Evolutionary conservation across 2,797 vertebrate species (phyloP).

Genomic region (Coendou prehensilis): DNA sequence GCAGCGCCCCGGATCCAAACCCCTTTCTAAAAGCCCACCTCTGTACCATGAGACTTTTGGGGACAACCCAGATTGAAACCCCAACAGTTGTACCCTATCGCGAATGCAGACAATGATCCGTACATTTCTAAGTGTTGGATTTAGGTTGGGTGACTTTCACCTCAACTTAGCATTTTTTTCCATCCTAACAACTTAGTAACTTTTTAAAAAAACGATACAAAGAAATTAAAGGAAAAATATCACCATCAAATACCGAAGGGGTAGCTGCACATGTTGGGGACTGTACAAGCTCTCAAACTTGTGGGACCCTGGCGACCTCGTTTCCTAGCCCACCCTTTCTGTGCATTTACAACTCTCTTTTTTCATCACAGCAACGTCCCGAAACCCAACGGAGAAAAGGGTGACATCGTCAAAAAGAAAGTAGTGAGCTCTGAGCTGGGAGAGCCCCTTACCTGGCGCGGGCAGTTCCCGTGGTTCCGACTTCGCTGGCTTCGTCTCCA

Average conservation of each 20-base stretch:
- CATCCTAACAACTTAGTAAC: neutral
- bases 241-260: accelerated
- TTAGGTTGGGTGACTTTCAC: neutral
- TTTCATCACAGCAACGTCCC: neutral
- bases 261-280: neutral
- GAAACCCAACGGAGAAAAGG: no score
- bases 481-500: no score
- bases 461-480: no score
- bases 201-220: neutral
- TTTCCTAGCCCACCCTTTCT: neutral
- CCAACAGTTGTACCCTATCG: neutral
- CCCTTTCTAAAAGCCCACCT: neutral
- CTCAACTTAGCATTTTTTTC: neutral
- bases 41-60: neutral
- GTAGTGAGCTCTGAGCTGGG: no score
- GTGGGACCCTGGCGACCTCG: neutral
- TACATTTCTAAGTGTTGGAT: neutral
- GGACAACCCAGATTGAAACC: neutral
- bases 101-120: no score
- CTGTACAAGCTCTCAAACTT: neutral
- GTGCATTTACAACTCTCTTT: neutral
- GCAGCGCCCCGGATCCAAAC: no score
- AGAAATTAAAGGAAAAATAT: neutral
- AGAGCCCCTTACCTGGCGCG: no score
- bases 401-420: no score